Percentiles rank a stretch among this genome's conserved stretches.
phyloP scores from a whole-genome alignment of 2,888 invertebrate species.

The Imbricaverruca yamaguchii region DNA sequence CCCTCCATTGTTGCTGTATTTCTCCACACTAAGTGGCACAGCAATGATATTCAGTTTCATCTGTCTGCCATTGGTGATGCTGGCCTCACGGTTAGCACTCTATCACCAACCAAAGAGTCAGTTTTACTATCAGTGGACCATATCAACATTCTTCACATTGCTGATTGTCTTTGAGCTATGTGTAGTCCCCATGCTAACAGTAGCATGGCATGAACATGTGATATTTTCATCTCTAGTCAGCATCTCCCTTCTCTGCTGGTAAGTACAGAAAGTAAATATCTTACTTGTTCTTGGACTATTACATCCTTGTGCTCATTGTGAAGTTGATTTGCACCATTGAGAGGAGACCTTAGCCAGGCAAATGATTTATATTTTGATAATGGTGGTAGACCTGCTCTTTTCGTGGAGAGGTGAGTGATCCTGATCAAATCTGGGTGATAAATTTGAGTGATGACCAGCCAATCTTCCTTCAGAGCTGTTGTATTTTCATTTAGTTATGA shows the following conservation, averaged over 20 bases:
- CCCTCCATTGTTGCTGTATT: neutral
- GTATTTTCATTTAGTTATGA: too few relatives aligned
- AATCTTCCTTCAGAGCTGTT: too few relatives aligned
- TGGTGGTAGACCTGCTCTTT: too few relatives aligned
- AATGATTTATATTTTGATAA: too few relatives aligned
- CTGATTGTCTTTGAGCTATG: neutral
- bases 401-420: too few relatives aligned
- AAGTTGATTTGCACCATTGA: too few relatives aligned
- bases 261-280: slow-evolving; percentile 1
- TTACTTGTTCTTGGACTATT: too few relatives aligned
- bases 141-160: neutral
- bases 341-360: too few relatives aligned
- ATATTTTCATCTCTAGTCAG: neutral
- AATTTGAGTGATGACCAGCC: too few relatives aligned
- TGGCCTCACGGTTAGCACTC: neutral
- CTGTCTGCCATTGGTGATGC: neutral
- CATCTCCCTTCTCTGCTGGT: neutral
- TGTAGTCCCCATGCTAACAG: neutral
- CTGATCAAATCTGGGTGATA: too few relatives aligned
- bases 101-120: neutral
- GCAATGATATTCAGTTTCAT: neutral
- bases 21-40: neutral
- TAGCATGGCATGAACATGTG: neutral
- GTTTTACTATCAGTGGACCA: neutral
- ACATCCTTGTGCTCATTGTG: too few relatives aligned